Evolutionary conservation across 2,113 vertebrate genomes (phyloP).

Genomic region (Pygoscelis antarcticus): DNA sequence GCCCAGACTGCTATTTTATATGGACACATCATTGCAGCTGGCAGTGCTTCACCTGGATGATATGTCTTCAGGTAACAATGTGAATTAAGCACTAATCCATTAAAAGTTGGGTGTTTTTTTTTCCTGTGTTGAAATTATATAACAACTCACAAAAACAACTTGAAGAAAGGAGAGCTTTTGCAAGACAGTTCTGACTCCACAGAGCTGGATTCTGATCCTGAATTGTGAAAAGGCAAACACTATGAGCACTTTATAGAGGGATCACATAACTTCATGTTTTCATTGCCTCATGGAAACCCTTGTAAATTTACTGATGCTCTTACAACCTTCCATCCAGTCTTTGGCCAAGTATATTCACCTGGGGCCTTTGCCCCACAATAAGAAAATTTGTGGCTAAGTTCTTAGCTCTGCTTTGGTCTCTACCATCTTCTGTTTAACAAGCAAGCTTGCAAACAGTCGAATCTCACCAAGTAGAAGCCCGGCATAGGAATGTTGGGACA

Average conservation of each 20-base stretch:
- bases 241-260: background rate
- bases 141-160: background rate
- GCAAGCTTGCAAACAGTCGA: background rate
- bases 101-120: background rate
- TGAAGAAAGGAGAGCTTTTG: background rate
- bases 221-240: background rate
- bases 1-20: background rate
- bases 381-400: background rate
- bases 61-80: background rate
- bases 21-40: background rate
- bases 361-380: background rate
- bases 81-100: background rate
- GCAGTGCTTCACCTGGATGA: background rate
- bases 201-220: background rate
- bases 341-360: background rate
- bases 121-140: background rate
- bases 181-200: background rate
- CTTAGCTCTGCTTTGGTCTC: background rate
- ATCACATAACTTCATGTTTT: background rate
- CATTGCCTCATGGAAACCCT: background rate
- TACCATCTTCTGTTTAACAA: background rate
- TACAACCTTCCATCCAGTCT: background rate
- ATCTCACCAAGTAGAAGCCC: background rate
- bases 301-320: background rate
- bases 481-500: background rate